Conservation (phyloP, 2,797 vertebrate genomes). For the Antrozous pallidus region DNA sequence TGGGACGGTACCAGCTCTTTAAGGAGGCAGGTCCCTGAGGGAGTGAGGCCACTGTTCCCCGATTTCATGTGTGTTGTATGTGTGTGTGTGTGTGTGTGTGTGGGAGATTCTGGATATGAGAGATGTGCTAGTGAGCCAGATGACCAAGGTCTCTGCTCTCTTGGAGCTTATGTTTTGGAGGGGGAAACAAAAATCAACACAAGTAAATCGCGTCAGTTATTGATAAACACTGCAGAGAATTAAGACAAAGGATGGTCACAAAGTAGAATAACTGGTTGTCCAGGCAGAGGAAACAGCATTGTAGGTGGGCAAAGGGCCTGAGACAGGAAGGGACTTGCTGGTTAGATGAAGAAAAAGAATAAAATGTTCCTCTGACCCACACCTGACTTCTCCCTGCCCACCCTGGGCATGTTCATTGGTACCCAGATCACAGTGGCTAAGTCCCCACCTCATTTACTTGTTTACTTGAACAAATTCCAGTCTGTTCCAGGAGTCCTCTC, state of each 20-base stretch:
- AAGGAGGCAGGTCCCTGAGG: not conserved
- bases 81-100: too few species aligned
- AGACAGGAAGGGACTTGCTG: not conserved
- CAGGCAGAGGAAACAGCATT: not conserved
- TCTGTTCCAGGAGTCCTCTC: not conserved
- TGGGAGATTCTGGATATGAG: not conserved
- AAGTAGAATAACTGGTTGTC: not conserved
- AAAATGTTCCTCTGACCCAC: not conserved
- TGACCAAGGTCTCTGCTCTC: not conserved
- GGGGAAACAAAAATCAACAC: not conserved
- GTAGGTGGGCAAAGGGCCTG: not conserved
- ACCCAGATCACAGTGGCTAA: not conserved
- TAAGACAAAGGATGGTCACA: not conserved
- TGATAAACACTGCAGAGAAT: not conserved
- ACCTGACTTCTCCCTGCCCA: not conserved
- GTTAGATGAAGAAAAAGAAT: not conserved
- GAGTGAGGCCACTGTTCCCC: fast-evolving
- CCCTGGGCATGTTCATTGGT: not conserved
- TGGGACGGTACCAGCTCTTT: not conserved
- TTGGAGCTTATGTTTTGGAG: not conserved
- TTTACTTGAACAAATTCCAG: not conserved
- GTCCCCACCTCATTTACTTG: not conserved
- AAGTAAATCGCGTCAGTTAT: not conserved
- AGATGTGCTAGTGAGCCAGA: not conserved
- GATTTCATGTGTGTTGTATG: not conserved